Base-by-base conservation (phyloP, 92 coral and sea anemone genomes). In the Micromussa lordhowensis region DNA sequence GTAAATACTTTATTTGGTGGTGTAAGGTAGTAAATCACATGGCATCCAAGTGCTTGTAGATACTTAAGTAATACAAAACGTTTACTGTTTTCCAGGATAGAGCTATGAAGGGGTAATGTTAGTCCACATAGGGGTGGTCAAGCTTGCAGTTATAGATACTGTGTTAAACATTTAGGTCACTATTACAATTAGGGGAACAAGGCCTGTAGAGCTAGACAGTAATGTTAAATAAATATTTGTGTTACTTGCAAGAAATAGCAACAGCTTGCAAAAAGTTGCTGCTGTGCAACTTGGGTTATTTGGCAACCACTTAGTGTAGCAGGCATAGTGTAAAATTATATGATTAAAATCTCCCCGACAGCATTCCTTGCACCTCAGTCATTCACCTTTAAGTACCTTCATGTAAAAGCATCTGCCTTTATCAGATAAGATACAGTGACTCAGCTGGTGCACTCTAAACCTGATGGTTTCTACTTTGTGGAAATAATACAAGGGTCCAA, bases 1-100 rank as follows among this genome's bases (percentile, higher is more conserved):
- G 88, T 84, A 84, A 55, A 74, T 84, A 84, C 31, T 34, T 73
- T 73, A 24, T 84, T 24, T 19, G 68, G 53, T 57, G 68, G 78
- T 57, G 88, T 63, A 73, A 19, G 26, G 78, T 35, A 73, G 78
- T 73, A 35, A 74, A 84, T 84, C 58, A 55, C 71, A 29, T 54
- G 58, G 53, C 54, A 35, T 35, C 51, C 3, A 36, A 71, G 72
- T n/a, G 54, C 68, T 55, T 55, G 77, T 69, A 69, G 77, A 49
- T 51, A 68, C 28, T 68, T 44, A 54, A 68, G 77, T 31, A n/a
- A n/a, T 68, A 29, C 12, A 5, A 0, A 66, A 24, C 26, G 71
- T 66, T 2, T 66, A 66, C 71, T 66, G 11, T 9, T n/a, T 28
- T 66, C 71, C 18, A 26, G 18, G 34, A 28, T 26, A 66, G 3